phyloP scores from a whole-genome alignment of 2,113 vertebrate species.

The Sander lucioperca region DNA sequence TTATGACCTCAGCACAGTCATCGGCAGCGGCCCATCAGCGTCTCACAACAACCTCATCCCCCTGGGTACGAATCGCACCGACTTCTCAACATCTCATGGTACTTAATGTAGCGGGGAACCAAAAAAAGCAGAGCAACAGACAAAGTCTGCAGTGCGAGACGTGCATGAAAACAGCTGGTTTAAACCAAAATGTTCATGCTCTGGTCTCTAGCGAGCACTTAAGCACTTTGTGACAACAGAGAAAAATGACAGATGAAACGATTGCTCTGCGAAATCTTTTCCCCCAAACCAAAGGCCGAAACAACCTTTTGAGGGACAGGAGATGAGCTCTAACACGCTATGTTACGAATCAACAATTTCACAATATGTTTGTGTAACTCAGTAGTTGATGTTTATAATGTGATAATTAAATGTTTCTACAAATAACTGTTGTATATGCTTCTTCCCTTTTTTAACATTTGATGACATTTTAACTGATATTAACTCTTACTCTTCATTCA shows the following conservation, averaged over 20 bases:
- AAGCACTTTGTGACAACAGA: neutral
- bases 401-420: neutral
- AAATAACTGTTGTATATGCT: neutral
- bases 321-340: neutral
- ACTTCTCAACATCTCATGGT: slow-evolving; percentile 23
- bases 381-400: neutral
- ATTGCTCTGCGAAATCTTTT: neutral
- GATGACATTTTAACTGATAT: neutral
- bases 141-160: neutral
- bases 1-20: slow-evolving; percentile 96
- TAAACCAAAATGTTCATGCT: neutral
- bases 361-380: neutral
- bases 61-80: slow-evolving; percentile 84
- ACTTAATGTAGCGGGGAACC: neutral
- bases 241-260: neutral
- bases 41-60: slow-evolving; percentile 97
- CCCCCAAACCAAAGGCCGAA: neutral
- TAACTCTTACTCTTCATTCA: neutral
- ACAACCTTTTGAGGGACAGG: neutral
- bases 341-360: neutral
- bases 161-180: neutral
- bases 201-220: neutral
- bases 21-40: slow-evolving; percentile 88
- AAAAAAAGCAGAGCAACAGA: too few relatives aligned
- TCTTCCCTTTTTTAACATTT: neutral